Conservation (phyloP, 2,113 vertebrate genomes). For the Ageneiosus marmoratus region DNA sequence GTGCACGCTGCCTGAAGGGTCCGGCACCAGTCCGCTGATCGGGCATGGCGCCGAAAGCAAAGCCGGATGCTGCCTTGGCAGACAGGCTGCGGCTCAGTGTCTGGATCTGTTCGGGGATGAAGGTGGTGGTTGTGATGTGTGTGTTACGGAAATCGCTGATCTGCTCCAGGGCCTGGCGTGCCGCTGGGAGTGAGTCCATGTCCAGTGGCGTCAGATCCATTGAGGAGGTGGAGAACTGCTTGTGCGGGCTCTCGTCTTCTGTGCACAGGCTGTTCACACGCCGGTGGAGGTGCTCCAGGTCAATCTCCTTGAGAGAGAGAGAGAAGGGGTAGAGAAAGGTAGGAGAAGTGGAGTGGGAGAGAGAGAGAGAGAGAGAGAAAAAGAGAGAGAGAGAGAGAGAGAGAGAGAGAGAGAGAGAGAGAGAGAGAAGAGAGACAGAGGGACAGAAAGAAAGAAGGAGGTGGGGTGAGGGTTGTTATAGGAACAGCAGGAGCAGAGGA, state of each 20-base stretch:
- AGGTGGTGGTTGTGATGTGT: slow-evolving; percentile 98
- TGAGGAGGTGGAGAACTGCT: slow-evolving; percentile 99
- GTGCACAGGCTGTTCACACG: slow-evolving; percentile 99
- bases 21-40: slow-evolving; percentile 92
- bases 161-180: slow-evolving; percentile 96
- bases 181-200: slow-evolving; percentile 95
- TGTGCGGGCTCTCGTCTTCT: slow-evolving; percentile 99
- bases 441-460: slow-evolving; percentile 43
- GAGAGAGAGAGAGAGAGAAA: too few species aligned
- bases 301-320: slow-evolving; percentile 99
- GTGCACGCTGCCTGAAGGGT: slow-evolving; percentile 96
- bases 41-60: slow-evolving; percentile 88
- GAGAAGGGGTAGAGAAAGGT: slow-evolving; percentile 49
- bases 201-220: slow-evolving; percentile 98
- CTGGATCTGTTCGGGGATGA: slow-evolving; percentile 99
- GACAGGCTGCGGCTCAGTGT: slow-evolving; percentile 98
- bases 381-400: not conserved
- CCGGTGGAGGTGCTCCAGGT: slow-evolving; percentile 98
- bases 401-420: slow-evolving; percentile 19
- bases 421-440: not conserved
- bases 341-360: slow-evolving; percentile 25
- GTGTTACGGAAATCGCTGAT: slow-evolving; percentile 99
- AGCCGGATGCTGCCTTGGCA: slow-evolving; percentile 94
- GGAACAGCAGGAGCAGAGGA: slow-evolving; percentile 46
- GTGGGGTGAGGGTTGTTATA: slow-evolving; percentile 47